Evolutionary conservation across 2,888 invertebrate species (phyloP), one percentile per base, ranked within the genome.

Genomic region (Drosophila austrosaltans): DNA sequence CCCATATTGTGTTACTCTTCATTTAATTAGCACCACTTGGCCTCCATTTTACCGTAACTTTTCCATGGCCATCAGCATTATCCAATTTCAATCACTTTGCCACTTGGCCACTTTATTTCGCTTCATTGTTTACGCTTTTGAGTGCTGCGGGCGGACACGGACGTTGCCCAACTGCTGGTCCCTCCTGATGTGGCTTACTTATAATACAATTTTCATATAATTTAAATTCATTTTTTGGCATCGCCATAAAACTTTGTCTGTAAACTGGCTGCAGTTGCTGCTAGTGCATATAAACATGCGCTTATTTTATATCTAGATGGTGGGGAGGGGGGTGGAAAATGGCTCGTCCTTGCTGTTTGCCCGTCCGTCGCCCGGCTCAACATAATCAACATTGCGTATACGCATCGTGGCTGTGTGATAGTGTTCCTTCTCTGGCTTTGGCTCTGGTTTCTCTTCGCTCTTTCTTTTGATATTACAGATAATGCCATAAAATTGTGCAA

Each of bases 161-260:
- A 16, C 36, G 59, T 22, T 30, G 71, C 40, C 42, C 16, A 39
- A 54, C 16, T 59, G 28, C 28, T 36, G 44, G 30, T 25, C 61
- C 39, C 22, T 63, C 54, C 72, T 56, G 48, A 25, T 48, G 48
- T 48, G 25, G 48, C 48, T 48, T 48, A 25, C 58, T 75, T 62
- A 77, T 81, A 77, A 78, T 81, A 84, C 82, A 78, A 82, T 86
- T 82, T 82, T 78, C 86, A 81, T 82, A 80, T 82, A 82, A 82
- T 82, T 86, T 82, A 82, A 82, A 82, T 86, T 81, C 81, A 75
- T 75, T 82, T 86, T 79, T 82, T 63, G 69, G 63, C 70, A 73
- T 63, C 72, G 69, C 73, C 78, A 81, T 86, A 86, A 82, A 82
- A 86, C 84, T 84, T 81, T 81, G 81, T 71, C 78, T 70, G 76